phyloP scores from a whole-genome alignment of 2,113 vertebrate species.

The Nannospalax galili region DNA sequence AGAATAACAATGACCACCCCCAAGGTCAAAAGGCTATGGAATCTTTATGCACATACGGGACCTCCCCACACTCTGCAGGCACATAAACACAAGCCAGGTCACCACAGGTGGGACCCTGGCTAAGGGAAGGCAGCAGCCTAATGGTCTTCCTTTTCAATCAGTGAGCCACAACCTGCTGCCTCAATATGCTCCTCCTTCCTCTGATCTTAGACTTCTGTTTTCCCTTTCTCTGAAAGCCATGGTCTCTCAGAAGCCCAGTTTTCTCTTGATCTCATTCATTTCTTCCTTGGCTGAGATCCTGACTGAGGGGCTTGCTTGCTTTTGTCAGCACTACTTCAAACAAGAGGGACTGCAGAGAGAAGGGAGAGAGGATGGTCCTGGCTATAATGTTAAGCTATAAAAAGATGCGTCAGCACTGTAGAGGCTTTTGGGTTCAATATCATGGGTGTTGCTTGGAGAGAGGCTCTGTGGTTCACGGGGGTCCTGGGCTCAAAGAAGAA shows the following conservation, averaged over 20 bases:
- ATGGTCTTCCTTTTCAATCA: neutral
- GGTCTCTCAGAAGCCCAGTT: neutral
- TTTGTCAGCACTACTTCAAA: neutral
- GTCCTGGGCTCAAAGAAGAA: neutral
- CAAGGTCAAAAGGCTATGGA: neutral
- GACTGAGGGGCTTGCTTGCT: neutral
- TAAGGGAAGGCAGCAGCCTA: neutral
- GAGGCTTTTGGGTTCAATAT: neutral
- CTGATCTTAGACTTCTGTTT: neutral
- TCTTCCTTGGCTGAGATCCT: neutral
- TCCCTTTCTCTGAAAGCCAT: neutral
- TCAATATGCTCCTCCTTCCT: neutral
- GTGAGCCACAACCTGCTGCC: neutral
- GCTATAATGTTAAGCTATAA: neutral
- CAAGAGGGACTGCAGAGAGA: neutral
- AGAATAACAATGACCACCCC: neutral
- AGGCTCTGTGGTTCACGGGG: neutral
- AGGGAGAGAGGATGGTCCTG: neutral
- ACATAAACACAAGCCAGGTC: neutral
- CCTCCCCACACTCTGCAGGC: neutral
- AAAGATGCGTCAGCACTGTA: neutral
- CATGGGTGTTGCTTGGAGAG: neutral
- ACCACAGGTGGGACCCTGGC: accelerated
- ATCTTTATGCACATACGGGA: accelerated
- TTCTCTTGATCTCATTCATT: neutral